These are phyloP conservation scores for Drosophila anomelani DNA, from an alignment of 2,888 invertebrate species.

Conservation along the genomic window DNA sequence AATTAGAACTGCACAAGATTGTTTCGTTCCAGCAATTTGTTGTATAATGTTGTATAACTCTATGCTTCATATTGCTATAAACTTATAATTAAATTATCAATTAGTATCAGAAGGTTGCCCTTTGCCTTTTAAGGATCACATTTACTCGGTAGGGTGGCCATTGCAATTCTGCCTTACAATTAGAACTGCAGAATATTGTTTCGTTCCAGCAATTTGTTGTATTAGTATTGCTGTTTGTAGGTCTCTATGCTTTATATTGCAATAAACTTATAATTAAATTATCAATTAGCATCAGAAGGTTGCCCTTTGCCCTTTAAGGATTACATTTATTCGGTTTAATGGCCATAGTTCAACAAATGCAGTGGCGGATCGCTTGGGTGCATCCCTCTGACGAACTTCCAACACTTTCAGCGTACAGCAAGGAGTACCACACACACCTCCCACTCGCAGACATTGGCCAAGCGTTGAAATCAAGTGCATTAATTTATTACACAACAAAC, in stretches of 20 bases:
- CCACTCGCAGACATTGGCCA: slow-evolving; percentile 35
- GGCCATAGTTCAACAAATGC: slow-evolving; percentile 27
- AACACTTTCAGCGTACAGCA: background rate
- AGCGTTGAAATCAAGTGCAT: slow-evolving; percentile 73
- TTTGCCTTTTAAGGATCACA: slow-evolving; percentile 31
- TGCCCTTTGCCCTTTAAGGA: slow-evolving; percentile 31
- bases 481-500: slow-evolving; percentile 69
- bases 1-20: too few relatives aligned
- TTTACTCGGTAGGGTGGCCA: background rate
- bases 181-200: too few relatives aligned
- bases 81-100: background rate
- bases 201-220: background rate
- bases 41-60: too few relatives aligned
- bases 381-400: slow-evolving; percentile 8
- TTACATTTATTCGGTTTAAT: background rate
- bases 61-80: background rate
- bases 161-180: too few relatives aligned
- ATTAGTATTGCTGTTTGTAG: too few relatives aligned
- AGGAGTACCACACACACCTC: background rate
- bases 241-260: background rate
- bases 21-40: background rate
- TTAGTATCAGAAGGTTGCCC: background rate
- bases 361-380: slow-evolving; percentile 4
- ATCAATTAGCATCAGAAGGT: background rate
- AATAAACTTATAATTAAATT: background rate